These are phyloP conservation scores for Rhinoraja longicauda DNA, from an alignment of 2,797 vertebrate genomes.

Conservation along the genomic window DNA sequence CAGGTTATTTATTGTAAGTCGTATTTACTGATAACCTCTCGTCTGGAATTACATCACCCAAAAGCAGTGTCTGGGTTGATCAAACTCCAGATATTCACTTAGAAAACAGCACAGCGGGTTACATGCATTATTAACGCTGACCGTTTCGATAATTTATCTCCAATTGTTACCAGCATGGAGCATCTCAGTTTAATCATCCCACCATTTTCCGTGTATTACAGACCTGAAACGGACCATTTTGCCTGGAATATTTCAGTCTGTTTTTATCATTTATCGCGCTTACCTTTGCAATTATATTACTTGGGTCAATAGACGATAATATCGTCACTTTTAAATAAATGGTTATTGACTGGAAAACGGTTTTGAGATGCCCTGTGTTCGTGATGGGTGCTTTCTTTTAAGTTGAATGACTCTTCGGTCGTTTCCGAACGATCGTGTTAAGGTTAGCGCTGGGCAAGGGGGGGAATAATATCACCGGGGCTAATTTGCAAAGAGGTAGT, in stretches of 20 bases:
- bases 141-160: background rate
- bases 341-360: background rate
- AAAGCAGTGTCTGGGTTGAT: background rate
- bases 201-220: background rate
- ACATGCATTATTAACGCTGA: background rate
- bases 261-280: background rate
- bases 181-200: background rate
- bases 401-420: too few species aligned
- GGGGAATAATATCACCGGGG: background rate
- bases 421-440: background rate
- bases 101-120: background rate
- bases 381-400: background rate
- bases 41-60: background rate
- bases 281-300: background rate
- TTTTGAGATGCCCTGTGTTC: background rate
- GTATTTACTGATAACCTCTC: background rate
- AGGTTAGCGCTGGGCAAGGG: background rate
- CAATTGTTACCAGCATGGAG: background rate
- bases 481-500: background rate
- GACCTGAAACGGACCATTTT: background rate
- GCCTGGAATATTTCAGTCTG: background rate
- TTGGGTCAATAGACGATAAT: background rate
- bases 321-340: too few species aligned
- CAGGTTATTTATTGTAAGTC: background rate
- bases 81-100: background rate